Conservation (phyloP, 1,140 invertebrate species). For the Bombyx mandarina region DNA sequence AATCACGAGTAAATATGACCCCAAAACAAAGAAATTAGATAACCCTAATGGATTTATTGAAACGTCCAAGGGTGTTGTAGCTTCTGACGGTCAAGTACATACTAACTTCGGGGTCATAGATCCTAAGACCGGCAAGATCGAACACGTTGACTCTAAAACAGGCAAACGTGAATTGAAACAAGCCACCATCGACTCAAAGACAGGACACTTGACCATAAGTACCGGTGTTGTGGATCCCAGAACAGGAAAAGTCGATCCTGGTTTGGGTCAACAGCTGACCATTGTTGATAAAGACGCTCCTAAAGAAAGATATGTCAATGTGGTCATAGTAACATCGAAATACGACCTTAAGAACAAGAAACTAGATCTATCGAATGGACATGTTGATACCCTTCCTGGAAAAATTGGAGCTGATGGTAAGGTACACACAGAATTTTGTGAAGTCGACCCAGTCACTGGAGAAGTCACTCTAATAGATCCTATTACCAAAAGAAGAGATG, state of each 20-base stretch:
- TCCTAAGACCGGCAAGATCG: slow-evolving; percentile 63
- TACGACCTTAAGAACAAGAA: slow-evolving; percentile 66
- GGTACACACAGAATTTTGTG: slow-evolving; percentile 68
- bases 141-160: slow-evolving; percentile 59
- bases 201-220: slow-evolving; percentile 55
- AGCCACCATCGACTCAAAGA: slow-evolving; percentile 61
- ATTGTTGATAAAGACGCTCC: slow-evolving; percentile 72
- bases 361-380: slow-evolving; percentile 70
- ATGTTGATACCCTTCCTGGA: slow-evolving; percentile 71
- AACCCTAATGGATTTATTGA: slow-evolving; percentile 64
- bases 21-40: slow-evolving; percentile 65
- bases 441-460: slow-evolving; percentile 64
- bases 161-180: slow-evolving; percentile 66
- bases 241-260: slow-evolving; percentile 63
- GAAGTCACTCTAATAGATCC: slow-evolving; percentile 59
- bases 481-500: slow-evolving; percentile 44
- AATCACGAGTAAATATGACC: slow-evolving; percentile 67
- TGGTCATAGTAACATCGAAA: slow-evolving; percentile 70
- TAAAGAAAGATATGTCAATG: slow-evolving; percentile 62
- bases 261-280: slow-evolving; percentile 72
- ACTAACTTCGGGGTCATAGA: slow-evolving; percentile 71
- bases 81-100: slow-evolving; percentile 59
- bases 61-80: slow-evolving; percentile 52
- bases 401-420: slow-evolving; percentile 62
- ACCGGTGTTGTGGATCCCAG: slow-evolving; percentile 65